These are phyloP conservation scores for Phrixothrix hirtus DNA, from an alignment of 2,888 invertebrate genomes.

Conservation along the genomic window DNA sequence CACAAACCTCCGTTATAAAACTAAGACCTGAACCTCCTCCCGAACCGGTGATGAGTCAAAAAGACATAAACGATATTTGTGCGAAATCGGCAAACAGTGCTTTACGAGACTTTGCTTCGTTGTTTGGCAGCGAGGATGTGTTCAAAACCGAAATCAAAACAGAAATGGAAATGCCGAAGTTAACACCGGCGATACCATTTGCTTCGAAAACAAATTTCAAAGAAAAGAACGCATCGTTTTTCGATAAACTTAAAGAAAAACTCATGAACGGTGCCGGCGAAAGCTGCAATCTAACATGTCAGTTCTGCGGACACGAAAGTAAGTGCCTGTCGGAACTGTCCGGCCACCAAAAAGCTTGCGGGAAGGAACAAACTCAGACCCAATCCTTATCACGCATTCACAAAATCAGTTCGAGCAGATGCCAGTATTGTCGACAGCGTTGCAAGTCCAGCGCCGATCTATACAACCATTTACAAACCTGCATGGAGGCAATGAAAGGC, in stretches of 20 bases:
- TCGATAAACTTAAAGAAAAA: conserved; percentile 80
- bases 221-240: conserved; percentile 77
- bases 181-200: conserved; percentile 44
- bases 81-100: conserved; percentile 57
- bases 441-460: conserved; percentile 85
- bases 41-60: conserved; percentile 54
- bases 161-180: conserved; percentile 46
- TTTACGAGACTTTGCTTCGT: conserved; percentile 62
- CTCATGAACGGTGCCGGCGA: conserved; percentile 67
- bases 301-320: conserved; percentile 74
- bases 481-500: conserved; percentile 61
- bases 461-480: conserved; percentile 73
- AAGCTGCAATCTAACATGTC: conserved; percentile 69
- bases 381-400: conserved; percentile 50
- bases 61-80: conserved; percentile 57
- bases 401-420: conserved; percentile 72
- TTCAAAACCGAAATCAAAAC: conserved; percentile 42
- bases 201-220: conserved; percentile 50
- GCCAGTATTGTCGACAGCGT: conserved; percentile 83
- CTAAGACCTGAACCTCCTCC: conserved; percentile 26
- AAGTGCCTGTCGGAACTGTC: conserved; percentile 81
- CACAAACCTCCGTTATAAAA: conserved; percentile 44
- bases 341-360: conserved; percentile 74
- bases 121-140: conserved; percentile 53
- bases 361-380: conserved; percentile 52